Conservation (phyloP, 1,140 invertebrate genomes). For the Musca vetustissima region DNA sequence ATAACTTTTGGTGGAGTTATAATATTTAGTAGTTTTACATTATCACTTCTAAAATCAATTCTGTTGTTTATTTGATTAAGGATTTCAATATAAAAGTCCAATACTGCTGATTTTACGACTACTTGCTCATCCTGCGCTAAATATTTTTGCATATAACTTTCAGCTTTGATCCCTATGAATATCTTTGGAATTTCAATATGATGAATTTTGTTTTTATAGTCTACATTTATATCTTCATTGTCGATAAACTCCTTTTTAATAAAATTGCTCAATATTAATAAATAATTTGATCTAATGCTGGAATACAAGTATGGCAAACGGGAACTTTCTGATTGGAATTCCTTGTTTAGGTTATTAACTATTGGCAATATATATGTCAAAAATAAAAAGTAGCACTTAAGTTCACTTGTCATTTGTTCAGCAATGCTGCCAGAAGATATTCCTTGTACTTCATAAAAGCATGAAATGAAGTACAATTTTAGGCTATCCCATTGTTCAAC, state of each 20-base stretch:
- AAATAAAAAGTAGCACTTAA: slow-evolving; percentile 12
- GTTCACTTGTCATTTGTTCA: slow-evolving; percentile 4
- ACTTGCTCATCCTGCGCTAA: background rate
- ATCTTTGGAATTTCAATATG: background rate
- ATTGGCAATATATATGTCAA: slow-evolving; percentile 24
- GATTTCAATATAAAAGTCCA: no score
- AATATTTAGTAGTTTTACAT: background rate
- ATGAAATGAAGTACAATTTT: slow-evolving; percentile 19
- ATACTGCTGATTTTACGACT: no score
- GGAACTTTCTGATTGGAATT: slow-evolving; percentile 24
- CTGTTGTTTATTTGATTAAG: no score
- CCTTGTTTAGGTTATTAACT: slow-evolving; percentile 24
- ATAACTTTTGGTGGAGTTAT: slow-evolving; percentile 6
- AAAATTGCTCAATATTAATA: no score
- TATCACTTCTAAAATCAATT: no score
- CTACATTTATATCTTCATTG: no score
- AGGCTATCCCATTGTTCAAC: slow-evolving; percentile 22
- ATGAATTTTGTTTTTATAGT: no score
- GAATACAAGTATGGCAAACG: slow-evolving; percentile 3
- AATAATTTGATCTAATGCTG: background rate
- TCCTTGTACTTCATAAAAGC: slow-evolving; percentile 9
- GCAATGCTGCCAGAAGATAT: background rate
- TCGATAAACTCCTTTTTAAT: no score
- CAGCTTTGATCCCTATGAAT: slow-evolving; percentile 25
- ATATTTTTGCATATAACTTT: background rate